Evolutionary conservation across 2,797 vertebrate genomes (phyloP).

Genomic region (Craterocephalus amniculus): DNA sequence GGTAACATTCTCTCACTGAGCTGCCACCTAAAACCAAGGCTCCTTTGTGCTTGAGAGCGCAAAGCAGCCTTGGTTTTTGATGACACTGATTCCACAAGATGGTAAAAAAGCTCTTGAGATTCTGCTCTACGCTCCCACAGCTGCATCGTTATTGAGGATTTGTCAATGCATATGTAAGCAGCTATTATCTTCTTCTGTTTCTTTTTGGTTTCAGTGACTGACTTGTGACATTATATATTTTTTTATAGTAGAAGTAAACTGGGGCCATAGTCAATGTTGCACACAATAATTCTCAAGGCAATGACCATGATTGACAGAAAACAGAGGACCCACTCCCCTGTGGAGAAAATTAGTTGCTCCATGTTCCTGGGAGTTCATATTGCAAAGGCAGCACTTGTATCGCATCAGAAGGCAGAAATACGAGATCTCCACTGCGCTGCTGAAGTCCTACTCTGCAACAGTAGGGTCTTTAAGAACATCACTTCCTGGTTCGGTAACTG

Average conservation of each 20-base stretch:
- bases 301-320: background rate
- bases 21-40: no score
- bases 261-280: background rate
- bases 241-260: background rate
- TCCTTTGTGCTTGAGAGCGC: background rate
- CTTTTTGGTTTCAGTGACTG: background rate
- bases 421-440: no score
- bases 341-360: no score
- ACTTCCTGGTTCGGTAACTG: no score
- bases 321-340: no score
- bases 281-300: conserved; percentile 2
- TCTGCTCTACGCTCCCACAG: background rate
- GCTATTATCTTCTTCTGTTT: background rate
- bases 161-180: background rate
- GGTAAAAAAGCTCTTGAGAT: background rate
- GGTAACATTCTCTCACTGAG: background rate
- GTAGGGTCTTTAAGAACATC: no score
- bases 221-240: background rate
- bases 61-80: background rate
- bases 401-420: no score
- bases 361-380: no score
- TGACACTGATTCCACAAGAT: background rate
- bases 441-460: no score
- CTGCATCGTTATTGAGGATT: background rate
- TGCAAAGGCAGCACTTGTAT: no score